Base-by-base conservation (phyloP, 2,888 invertebrate species). In the Tipula lateralis region DNA sequence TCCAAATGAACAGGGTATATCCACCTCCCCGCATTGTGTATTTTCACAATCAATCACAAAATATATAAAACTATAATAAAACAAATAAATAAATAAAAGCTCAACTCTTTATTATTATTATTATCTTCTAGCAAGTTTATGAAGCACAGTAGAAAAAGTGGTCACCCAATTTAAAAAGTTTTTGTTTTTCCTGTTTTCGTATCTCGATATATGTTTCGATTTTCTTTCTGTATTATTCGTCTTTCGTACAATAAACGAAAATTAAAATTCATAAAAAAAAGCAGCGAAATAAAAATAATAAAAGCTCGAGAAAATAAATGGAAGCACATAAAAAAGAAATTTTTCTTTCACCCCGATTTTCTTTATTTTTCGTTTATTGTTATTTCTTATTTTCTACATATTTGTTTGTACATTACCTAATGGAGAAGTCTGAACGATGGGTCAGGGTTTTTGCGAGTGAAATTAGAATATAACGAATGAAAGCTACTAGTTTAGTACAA, bases 91-190 rank as follows among this genome's bases (percentile, higher is more conserved):
- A 50, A 50, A 50, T 50, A 50, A 50, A 50, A 50, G 44, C 16
- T 50, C 44, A 16, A 50, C 44, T 50, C 16, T 16, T 50, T 50
- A 32, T 9, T 44, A 4, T 50, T 50, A 50, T 50, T 50, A 66
- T 24, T 66, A 44, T 66, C 13, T 66, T 50, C 24, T 19, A 9
- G 24, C 19, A 24, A 66, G 24, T 66, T 50, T 7, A 50, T 50
- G 44, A 50, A 66, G 9, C 66, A 66, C 24, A 24, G 66, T 24
- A 7, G 66, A 66, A 66, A 24, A 66, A n/a, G 30, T 82, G 82
- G 82, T 82, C 82, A 82, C 82, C 82, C 82, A 82, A 29, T 82
- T 82, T 82, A 30, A 29, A 82, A 82, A 82, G 82, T 82, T 82
- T 29, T 16, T 2, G 0, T 16, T 30, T 66, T 82, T 30, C 7